phyloP scores from a whole-genome alignment of 2,113 vertebrate genomes.

The Zapornia atra region DNA sequence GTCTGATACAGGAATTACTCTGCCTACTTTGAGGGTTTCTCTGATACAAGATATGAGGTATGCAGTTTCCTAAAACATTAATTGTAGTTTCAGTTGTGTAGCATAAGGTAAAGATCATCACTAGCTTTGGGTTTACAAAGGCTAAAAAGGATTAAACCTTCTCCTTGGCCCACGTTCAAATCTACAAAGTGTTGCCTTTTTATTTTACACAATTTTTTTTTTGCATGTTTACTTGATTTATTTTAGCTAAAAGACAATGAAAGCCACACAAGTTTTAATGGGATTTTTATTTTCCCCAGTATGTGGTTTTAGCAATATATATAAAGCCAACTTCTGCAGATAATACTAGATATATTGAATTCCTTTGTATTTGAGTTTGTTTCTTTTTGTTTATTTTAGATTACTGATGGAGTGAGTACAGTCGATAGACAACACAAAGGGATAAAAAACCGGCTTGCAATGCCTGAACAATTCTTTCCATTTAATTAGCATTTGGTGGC shows the following conservation, averaged over 20 bases:
- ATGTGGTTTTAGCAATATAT: neutral
- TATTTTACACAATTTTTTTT: neutral
- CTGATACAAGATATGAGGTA: conserved; percentile 97
- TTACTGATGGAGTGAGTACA: neutral
- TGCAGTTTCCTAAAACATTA: neutral
- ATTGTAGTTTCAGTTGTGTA: neutral
- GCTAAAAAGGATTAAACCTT: neutral
- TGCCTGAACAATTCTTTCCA: neutral
- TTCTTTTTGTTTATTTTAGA: neutral
- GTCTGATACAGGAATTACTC: conserved; percentile 80
- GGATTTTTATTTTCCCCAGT: neutral
- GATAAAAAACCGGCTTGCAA: neutral
- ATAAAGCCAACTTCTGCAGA: neutral
- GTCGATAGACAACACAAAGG: neutral
- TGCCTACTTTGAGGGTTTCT: conserved; percentile 83
- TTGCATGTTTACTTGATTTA: neutral
- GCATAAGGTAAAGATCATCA: neutral
- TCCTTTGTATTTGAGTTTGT: neutral
- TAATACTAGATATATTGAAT: neutral
- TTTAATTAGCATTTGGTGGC: neutral
- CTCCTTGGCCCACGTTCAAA: neutral
- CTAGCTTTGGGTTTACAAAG: neutral
- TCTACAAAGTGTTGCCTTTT: neutral
- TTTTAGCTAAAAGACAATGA: neutral
- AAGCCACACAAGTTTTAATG: neutral